phyloP scores from a whole-genome alignment of 2,888 invertebrate genomes.

The Zygaena filipendulae region DNA sequence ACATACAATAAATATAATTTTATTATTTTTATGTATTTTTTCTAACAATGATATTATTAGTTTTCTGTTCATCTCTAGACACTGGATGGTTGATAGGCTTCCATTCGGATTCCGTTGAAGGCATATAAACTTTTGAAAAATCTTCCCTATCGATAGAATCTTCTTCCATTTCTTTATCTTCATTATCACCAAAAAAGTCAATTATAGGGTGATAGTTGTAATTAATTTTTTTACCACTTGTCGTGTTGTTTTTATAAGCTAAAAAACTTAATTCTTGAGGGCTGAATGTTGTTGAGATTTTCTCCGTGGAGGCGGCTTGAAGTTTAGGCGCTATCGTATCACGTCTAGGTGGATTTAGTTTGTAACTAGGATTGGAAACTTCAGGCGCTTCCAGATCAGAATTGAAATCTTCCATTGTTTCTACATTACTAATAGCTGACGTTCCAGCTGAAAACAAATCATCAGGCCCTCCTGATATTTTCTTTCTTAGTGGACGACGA shows the following conservation, averaged over 20 bases:
- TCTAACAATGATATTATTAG: neutral
- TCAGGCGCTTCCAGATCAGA: constrained; percentile 38
- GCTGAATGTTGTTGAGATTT: constrained; percentile 22
- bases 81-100: constrained; percentile 49
- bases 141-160: constrained; percentile 54
- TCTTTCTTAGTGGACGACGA: constrained; percentile 54
- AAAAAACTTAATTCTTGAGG: constrained; percentile 24
- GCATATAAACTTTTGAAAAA: constrained; percentile 28
- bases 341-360: constrained; percentile 25
- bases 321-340: constrained; percentile 48
- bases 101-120: constrained; percentile 52
- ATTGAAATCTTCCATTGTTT: constrained; percentile 42
- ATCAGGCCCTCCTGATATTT: constrained; percentile 44
- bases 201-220: constrained; percentile 88
- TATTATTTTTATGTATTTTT: too few relatives aligned
- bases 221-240: constrained; percentile 71
- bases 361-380: constrained; percentile 27
- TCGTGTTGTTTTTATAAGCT: constrained; percentile 26
- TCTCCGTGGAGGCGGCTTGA: constrained; percentile 35
- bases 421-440: constrained; percentile 40
- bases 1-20: too few relatives aligned
- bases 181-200: constrained; percentile 77
- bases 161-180: constrained; percentile 32
- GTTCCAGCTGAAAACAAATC: constrained; percentile 54
- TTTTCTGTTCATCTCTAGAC: neutral